Base-by-base conservation (phyloP, 2,113 vertebrate species). In the Lophotis ruficrista region DNA sequence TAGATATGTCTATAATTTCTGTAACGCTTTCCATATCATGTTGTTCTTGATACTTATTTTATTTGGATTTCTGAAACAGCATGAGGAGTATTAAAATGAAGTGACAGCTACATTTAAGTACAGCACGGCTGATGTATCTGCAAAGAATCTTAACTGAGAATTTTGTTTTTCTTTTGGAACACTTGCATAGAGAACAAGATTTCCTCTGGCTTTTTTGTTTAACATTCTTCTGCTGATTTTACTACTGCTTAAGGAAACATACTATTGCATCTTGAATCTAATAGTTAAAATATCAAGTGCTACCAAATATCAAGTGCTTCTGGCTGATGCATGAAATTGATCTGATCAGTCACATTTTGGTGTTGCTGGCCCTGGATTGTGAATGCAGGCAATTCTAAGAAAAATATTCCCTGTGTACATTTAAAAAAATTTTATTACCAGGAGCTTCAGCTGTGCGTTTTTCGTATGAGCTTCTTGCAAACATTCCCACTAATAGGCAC, bases 1-100 rank as follows among this genome's bases (percentile, higher is more conserved):
- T 48, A 90, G 64, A 81, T 78, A 62, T 4, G 11, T 47, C 79
- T 93, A 15, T 92, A 90, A 94, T 93, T 89, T 92, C 57, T 61
- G 31, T 92, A 87, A 92, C 9, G 31, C 24, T 92, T 94, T 89
- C 54, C 38, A n/a, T 92, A 71, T 78, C 38, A 62, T 76, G 60
- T 81, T 89, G 54, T 56, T 81, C 80, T 53, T 70, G 41, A 43
- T 87, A 70, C 70, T 94, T 94, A 41, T 93, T 92, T 89, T 76
- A 64, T 78, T 60, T 75, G 35, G 30, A 30, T 84, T 89, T 84
- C 72, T 79, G 72, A 90, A 94, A 79, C 33, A 91, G 62, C 66
- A 56, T 77, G 57, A 81, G 7, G 5, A 71, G 21, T 89, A 81
- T 68, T 84, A 75, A 87, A 95, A 68, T 57, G 56, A 84, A 83